Percentiles rank a stretch among this genome's conserved stretches.
phyloP scores from a whole-genome alignment of 1,140 invertebrate species.

The Dufourea novaeangliae region DNA sequence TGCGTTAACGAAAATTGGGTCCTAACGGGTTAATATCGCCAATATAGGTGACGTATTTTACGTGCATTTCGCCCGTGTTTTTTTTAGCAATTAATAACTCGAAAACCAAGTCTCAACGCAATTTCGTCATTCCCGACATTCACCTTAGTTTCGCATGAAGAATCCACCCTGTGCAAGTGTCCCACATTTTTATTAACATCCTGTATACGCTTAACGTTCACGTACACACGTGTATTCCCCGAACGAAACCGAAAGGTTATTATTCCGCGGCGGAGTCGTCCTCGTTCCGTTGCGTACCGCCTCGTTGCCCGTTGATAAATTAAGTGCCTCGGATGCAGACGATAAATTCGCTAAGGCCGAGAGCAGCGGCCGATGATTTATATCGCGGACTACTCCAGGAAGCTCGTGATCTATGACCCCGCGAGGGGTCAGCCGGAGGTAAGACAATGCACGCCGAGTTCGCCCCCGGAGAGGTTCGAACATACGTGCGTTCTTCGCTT shows the following conservation, averaged over 20 bases:
- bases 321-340: conserved; percentile 67
- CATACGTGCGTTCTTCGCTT: conserved; percentile 56
- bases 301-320: conserved; percentile 70
- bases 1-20: too few relatives aligned
- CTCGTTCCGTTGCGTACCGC: conserved; percentile 44
- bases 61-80: too few relatives aligned
- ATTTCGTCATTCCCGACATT: not conserved
- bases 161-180: too few relatives aligned
- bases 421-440: conserved; percentile 61
- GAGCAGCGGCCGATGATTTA: conserved; percentile 68
- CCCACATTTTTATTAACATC: too few relatives aligned
- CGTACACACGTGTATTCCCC: not conserved
- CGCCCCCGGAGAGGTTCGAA: conserved; percentile 5
- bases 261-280: conserved; percentile 11
- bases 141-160: not conserved
- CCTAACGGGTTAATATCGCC: too few relatives aligned
- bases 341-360: conserved; percentile 71
- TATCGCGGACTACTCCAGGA: conserved; percentile 64
- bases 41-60: too few relatives aligned
- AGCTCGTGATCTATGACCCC: conserved; percentile 71
- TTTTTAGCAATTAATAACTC: too few relatives aligned
- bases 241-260: not conserved
- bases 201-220: too few relatives aligned
- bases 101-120: too few relatives aligned
- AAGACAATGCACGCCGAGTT: conserved; percentile 60